phyloP scores from a whole-genome alignment of 2,797 vertebrate species.

The Tenualosa ilisha region DNA sequence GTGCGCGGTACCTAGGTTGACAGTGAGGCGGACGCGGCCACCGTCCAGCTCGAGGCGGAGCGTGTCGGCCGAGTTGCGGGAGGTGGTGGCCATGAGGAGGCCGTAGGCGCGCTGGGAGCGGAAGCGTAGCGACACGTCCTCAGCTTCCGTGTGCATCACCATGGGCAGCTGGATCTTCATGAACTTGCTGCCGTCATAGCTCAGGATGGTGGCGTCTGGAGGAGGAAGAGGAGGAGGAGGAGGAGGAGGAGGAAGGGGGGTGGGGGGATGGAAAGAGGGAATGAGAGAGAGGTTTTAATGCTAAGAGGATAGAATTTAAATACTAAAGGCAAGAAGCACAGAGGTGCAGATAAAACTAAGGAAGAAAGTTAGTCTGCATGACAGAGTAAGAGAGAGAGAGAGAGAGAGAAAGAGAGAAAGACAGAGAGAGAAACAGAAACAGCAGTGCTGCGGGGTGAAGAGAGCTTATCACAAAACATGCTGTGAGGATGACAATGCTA shows the following conservation, averaged over 20 bases:
- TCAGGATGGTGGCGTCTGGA: conserved; percentile 94
- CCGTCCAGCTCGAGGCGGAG: conserved; percentile 94
- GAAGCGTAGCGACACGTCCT: conserved; percentile 95
- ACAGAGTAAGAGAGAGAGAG: neutral
- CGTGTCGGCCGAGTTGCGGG: conserved; percentile 95
- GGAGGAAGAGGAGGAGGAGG: neutral
- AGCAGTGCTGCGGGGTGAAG: neutral
- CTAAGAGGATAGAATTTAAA: conserved; percentile 58
- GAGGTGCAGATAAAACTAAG: conserved; percentile 14
- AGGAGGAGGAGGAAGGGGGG: conserved; percentile 39
- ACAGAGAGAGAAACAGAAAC: neutral
- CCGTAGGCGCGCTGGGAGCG: conserved; percentile 95
- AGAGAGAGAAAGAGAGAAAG: neutral
- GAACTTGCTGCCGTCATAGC: conserved; percentile 98
- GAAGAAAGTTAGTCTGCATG: neutral
- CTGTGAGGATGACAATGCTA: neutral
- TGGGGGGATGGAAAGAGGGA: neutral
- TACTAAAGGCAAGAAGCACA: conserved; percentile 37
- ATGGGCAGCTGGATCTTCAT: conserved; percentile 99
- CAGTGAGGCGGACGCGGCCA: conserved; percentile 95
- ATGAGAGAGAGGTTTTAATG: conserved; percentile 49
- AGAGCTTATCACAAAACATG: neutral
- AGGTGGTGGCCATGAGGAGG: conserved; percentile 98
- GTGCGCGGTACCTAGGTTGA: conserved; percentile 89
- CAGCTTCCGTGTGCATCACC: conserved; percentile 98